These are phyloP conservation scores for Chaetops frenatus DNA, from an alignment of 2,113 vertebrate genomes.

Conservation along the genomic window DNA sequence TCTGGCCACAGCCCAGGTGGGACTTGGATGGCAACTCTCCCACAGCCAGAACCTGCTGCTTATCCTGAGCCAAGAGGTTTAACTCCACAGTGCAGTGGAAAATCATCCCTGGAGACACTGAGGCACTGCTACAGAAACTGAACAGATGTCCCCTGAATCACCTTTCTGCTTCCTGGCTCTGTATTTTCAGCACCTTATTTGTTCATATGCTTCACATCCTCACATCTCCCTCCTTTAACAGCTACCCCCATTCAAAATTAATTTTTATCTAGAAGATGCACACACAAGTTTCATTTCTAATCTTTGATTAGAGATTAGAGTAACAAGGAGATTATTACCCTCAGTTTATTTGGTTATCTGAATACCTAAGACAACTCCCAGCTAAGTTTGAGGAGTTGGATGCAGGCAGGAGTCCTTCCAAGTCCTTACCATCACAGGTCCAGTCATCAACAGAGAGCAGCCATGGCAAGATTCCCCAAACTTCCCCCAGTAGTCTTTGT, in stretches of 20 bases:
- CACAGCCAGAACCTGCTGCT: neutral
- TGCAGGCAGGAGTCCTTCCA: neutral
- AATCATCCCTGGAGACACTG: neutral
- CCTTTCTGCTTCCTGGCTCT: neutral
- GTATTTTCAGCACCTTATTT: neutral
- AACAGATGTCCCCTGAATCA: neutral
- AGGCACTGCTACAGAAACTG: neutral
- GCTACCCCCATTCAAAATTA: neutral
- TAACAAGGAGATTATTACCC: neutral
- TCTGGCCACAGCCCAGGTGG: neutral
- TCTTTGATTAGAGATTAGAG: neutral
- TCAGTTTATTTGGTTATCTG: neutral
- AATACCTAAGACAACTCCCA: neutral
- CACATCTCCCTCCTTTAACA: neutral
- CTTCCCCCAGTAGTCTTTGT: constrained; percentile 91
- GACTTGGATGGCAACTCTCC: neutral
- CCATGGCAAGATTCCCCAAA: constrained; percentile 93
- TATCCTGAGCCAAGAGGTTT: neutral
- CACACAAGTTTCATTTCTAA: neutral
- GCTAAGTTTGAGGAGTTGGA: neutral
- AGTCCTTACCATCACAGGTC: constrained; percentile 87
- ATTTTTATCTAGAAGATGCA: neutral
- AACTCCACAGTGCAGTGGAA: neutral
- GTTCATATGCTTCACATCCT: neutral
- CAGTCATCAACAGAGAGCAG: constrained; percentile 94